phyloP scores from a whole-genome alignment of 92 coral and sea anemone species.

The Actinernus sp. region DNA sequence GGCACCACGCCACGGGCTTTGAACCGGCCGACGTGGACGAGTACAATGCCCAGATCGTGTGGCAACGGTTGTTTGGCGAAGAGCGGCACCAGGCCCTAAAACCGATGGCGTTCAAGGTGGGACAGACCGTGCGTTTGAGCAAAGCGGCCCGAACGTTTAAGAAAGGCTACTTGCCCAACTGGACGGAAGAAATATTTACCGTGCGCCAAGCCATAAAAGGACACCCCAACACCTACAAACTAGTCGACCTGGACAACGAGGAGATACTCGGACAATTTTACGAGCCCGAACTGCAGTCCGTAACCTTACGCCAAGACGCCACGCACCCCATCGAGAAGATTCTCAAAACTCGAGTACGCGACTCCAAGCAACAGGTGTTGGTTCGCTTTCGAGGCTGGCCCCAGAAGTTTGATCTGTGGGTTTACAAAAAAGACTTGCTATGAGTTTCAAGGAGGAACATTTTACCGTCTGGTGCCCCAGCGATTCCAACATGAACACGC shows the following conservation, averaged over 20 bases:
- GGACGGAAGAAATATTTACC: conserved; percentile 50
- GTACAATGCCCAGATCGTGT: conserved; percentile 19
- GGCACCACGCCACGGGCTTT: background rate
- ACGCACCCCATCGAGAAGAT: conserved; percentile 33
- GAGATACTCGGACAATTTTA: conserved; percentile 28
- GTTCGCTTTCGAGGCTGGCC: conserved; percentile 55
- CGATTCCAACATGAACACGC: background rate
- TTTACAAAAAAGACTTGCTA: conserved; percentile 12
- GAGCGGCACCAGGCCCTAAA: background rate
- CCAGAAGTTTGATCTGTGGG: conserved; percentile 40
- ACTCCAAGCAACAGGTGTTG: conserved; percentile 9
- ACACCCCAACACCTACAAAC: conserved; percentile 11
- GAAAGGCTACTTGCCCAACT: conserved; percentile 30
- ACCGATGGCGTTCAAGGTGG: background rate
- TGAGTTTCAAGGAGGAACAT: background rate
- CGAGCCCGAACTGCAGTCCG: conserved; percentile 34
- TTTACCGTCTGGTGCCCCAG: background rate
- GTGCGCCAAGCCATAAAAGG: conserved; percentile 11
- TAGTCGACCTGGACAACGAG: conserved; percentile 25
- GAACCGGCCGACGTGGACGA: conserved; percentile 17
- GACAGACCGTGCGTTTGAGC: conserved; percentile 23
- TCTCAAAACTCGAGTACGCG: conserved; percentile 5
- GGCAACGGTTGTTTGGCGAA: conserved; percentile 11
- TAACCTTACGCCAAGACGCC: conserved; percentile 5
- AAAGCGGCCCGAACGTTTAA: conserved; percentile 4